These are phyloP conservation scores for Dynastes grantii DNA, from an alignment of 2,888 invertebrate genomes.

Conservation along the genomic window DNA sequence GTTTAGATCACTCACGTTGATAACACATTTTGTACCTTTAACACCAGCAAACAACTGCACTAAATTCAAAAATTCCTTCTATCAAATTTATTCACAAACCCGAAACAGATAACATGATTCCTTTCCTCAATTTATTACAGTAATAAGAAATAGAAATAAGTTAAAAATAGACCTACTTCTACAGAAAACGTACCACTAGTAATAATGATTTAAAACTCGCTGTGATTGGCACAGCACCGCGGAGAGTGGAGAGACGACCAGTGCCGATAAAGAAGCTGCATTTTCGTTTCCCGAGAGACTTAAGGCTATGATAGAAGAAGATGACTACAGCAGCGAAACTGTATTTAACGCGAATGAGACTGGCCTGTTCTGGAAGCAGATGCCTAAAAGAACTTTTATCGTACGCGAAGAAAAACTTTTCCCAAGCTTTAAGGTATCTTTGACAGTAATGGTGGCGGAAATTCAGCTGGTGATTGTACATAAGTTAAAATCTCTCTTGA, in stretches of 20 bases:
- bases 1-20: no score
- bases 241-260: neutral
- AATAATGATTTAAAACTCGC: conserved; percentile 9
- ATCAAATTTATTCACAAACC: no score
- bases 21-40: no score
- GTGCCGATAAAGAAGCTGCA: conserved; percentile 19
- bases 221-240: conserved; percentile 13
- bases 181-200: no score
- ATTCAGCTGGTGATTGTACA: no score
- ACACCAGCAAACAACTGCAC: no score
- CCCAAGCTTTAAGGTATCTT: neutral
- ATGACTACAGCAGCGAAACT: neutral
- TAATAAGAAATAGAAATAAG: no score
- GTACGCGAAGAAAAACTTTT: neutral
- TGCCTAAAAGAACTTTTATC: conserved; percentile 14
- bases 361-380: neutral
- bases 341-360: conserved; percentile 8
- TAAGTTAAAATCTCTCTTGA: neutral
- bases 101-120: no score
- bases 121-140: no score
- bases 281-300: neutral
- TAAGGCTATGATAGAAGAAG: neutral
- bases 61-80: no score
- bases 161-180: no score
- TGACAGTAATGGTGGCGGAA: neutral